These are phyloP conservation scores for Platysternon megacephalum DNA, from an alignment of 2,113 vertebrate genomes.

Conservation along the genomic window DNA sequence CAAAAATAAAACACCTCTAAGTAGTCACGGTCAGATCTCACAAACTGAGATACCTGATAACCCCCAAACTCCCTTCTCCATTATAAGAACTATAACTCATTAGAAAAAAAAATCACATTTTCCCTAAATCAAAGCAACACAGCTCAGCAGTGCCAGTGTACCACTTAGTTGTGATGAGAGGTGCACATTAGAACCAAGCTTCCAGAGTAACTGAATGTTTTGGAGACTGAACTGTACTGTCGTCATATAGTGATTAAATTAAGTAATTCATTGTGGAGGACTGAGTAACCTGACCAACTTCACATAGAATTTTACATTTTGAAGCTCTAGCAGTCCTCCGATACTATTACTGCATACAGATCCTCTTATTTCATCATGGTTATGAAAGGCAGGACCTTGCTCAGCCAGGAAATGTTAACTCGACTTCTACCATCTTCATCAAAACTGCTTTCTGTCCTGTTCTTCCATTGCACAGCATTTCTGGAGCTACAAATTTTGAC, in stretches of 20 bases:
- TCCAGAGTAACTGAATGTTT: not conserved
- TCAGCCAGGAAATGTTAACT: not conserved
- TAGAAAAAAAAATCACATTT: not conserved
- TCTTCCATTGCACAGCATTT: fast-evolving
- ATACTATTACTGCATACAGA: not conserved
- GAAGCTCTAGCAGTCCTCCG: not conserved
- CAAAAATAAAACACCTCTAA: not conserved
- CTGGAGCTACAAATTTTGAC: not conserved
- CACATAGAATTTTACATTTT: fast-evolving
- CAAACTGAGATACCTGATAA: too few relatives aligned
- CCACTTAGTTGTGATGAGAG: not conserved
- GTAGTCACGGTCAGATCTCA: not conserved
- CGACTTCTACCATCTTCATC: not conserved
- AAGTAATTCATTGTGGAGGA: fast-evolving
- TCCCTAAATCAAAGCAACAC: not conserved
- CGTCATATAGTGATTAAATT: not conserved
- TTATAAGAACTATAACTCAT: too few relatives aligned
- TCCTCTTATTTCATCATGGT: not conserved
- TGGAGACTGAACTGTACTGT: not conserved
- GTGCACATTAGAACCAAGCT: not conserved
- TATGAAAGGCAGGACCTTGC: not conserved
- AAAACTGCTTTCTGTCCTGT: not conserved
- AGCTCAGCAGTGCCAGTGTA: not conserved
- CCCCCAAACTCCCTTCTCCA: not conserved
- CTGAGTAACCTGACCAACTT: not conserved